Conservation (phyloP, 1,140 invertebrate species). For the Drosophila navojoa region DNA sequence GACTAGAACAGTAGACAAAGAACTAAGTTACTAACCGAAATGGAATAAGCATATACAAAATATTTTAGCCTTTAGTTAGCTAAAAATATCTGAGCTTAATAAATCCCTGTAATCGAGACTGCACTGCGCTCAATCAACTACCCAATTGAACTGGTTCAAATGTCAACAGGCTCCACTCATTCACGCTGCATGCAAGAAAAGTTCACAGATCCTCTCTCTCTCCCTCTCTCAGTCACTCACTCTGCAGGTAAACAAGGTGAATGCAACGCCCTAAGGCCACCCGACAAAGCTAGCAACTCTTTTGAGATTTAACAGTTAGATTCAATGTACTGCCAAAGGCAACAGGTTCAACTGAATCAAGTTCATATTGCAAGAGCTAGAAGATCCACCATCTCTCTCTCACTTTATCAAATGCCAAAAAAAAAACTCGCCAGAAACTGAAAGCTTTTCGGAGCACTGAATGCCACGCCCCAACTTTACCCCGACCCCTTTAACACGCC, state of each 20-base stretch:
- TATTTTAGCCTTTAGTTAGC: too few species aligned
- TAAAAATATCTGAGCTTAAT: too few species aligned
- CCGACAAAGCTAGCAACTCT: too few species aligned
- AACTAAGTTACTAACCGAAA: background rate
- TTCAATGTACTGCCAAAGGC: background rate
- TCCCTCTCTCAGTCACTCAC: background rate
- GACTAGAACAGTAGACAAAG: background rate
- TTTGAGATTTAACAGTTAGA: too few species aligned
- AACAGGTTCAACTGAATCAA: background rate
- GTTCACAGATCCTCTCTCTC: slow-evolving; percentile 14
- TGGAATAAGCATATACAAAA: too few species aligned
- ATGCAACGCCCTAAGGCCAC: too few species aligned
- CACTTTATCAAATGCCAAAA: background rate
- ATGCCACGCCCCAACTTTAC: slow-evolving; percentile 1
- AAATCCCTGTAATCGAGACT: too few species aligned
- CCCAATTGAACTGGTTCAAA: slow-evolving; percentile 5
- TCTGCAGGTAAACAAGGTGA: background rate
- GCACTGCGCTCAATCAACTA: background rate
- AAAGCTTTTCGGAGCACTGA: slow-evolving; percentile 4
- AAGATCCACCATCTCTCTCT: background rate
- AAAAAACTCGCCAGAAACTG: background rate
- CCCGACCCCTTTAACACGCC: background rate
- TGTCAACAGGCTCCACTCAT: background rate
- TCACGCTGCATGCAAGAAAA: background rate
- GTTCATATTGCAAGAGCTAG: background rate